Evolutionary conservation across 1,140 invertebrate genomes (phyloP).

Genomic region (Epicauta chinensis): DNA sequence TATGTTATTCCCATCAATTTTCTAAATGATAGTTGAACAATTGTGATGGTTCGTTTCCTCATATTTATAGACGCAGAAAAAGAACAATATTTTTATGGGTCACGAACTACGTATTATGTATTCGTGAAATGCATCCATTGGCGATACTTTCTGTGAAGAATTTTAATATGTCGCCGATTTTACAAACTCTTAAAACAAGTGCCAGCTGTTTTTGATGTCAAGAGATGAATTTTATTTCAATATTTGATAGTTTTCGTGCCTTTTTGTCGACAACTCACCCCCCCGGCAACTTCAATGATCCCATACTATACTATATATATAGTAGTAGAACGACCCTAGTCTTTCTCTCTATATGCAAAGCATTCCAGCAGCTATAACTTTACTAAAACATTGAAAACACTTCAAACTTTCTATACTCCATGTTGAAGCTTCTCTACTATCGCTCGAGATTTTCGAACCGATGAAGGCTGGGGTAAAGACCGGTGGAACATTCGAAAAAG

Average conservation of each 20-base stretch:
- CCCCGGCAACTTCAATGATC: conserved; percentile 15
- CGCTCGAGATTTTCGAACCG: too few relatives aligned
- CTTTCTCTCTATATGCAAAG: conserved; percentile 36
- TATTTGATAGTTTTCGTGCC: conserved; percentile 43
- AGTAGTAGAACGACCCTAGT: conserved; percentile 13
- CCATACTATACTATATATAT: conserved; percentile 24
- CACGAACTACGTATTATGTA: conserved; percentile 12
- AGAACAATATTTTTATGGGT: not conserved
- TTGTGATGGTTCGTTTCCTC: not conserved
- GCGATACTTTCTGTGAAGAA: conserved; percentile 31
- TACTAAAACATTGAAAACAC: conserved; percentile 37
- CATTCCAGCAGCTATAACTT: conserved; percentile 37
- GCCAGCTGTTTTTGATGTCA: conserved; percentile 42
- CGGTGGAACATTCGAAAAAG: conserved; percentile 26
- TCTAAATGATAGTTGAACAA: too few relatives aligned
- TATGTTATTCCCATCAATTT: too few relatives aligned
- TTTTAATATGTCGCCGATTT: conserved; percentile 42
- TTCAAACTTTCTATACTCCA: conserved; percentile 31
- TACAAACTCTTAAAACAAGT: conserved; percentile 42
- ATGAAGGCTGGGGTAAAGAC: too few relatives aligned
- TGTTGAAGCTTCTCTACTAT: conserved; percentile 10
- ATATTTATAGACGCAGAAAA: not conserved
- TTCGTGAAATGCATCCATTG: conserved; percentile 23
- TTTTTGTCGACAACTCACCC: conserved; percentile 25
- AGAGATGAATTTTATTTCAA: conserved; percentile 45